Evolutionary conservation across 2,113 vertebrate species (phyloP).

Genomic region (Orientallactaga bullata): DNA sequence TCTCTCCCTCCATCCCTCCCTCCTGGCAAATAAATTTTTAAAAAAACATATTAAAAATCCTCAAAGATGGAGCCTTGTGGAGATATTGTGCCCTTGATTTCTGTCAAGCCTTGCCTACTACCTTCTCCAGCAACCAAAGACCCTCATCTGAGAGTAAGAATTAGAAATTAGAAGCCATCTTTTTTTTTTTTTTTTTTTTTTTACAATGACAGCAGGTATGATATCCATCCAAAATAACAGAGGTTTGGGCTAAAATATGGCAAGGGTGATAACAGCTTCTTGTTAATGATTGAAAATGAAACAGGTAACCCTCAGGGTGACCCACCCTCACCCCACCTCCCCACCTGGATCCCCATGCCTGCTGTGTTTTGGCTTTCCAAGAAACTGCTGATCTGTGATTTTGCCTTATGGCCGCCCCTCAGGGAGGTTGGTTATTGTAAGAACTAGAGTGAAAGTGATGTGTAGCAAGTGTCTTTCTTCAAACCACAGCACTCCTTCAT

Average conservation of each 20-base stretch:
- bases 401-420: not conserved
- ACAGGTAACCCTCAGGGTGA: not conserved
- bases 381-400: not conserved
- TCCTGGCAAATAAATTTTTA: too few relatives aligned
- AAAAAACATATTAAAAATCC: too few relatives aligned
- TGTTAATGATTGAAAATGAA: not conserved
- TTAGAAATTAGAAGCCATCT: not conserved
- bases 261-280: not conserved
- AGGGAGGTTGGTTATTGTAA: not conserved
- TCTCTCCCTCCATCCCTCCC: too few relatives aligned
- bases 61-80: not conserved
- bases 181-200: constrained; percentile 5
- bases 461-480: constrained; percentile 22
- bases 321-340: not conserved
- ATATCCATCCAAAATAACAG: not conserved
- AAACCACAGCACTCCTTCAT: not conserved
- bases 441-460: not conserved
- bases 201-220: not conserved
- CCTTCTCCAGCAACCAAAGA: not conserved
- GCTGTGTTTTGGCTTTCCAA: not conserved
- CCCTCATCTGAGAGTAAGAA: not conserved
- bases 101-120: not conserved
- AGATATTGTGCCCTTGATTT: not conserved
- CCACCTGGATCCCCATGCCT: not conserved
- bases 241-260: constrained; percentile 7